Conservation (phyloP, 2,797 vertebrate species). For the Squalus acanthias region DNA sequence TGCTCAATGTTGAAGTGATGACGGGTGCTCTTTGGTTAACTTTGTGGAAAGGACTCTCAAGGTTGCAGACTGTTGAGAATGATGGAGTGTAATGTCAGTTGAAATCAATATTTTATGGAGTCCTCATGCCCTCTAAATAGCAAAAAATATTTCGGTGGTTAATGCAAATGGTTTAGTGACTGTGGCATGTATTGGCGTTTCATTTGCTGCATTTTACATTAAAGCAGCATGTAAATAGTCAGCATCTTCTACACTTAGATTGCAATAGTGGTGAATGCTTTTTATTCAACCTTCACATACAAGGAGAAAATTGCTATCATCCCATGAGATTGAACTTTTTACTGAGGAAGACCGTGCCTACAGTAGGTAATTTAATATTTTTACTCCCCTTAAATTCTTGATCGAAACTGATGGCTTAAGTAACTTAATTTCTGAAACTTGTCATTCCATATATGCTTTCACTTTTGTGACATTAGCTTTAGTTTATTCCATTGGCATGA, state of each 20-base stretch:
- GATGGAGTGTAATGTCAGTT: constrained; percentile 34
- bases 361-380: neutral
- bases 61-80: constrained; percentile 26
- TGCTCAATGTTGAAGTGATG: neutral
- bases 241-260: neutral
- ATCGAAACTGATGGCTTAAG: neutral
- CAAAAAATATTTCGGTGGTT: neutral
- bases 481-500: neutral
- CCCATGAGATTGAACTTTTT: neutral
- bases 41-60: constrained; percentile 9
- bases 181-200: neutral
- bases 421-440: neutral
- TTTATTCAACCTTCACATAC: neutral
- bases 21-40: neutral
- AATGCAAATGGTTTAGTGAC: neutral
- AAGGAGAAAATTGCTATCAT: neutral
- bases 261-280: neutral
- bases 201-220: neutral
- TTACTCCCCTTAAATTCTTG: neutral
- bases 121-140: neutral
- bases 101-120: constrained; percentile 32
- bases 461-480: neutral
- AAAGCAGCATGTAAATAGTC: neutral
- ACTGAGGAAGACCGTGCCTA: neutral
- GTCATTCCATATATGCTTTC: neutral